Evolutionary conservation across 2,797 vertebrate species (phyloP).

Genomic region (Urocyon cinereoargenteus): DNA sequence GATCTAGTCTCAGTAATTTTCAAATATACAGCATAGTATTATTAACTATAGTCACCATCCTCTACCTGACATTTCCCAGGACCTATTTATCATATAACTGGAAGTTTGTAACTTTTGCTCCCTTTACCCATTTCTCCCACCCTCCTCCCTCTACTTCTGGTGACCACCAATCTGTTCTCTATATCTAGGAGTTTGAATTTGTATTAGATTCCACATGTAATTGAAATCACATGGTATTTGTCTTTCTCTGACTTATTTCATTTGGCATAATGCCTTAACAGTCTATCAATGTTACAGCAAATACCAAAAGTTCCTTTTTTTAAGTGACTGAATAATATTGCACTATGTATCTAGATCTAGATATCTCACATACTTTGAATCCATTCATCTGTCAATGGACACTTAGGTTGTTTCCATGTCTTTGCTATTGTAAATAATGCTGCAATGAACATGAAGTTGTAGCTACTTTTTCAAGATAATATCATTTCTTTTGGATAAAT

Average conservation of each 20-base stretch:
- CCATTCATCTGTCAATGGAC: neutral
- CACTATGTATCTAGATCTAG: neutral
- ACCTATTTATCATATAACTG: neutral
- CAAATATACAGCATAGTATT: neutral
- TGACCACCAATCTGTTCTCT: neutral
- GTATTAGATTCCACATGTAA: neutral
- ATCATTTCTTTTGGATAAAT: neutral
- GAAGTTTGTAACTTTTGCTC: neutral
- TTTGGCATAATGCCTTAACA: neutral
- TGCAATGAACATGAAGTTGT: neutral
- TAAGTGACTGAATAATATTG: neutral
- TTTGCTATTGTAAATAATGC: neutral
- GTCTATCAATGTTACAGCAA: neutral
- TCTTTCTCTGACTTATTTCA: neutral
- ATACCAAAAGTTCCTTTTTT: neutral
- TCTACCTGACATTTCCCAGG: neutral
- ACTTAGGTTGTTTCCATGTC: neutral
- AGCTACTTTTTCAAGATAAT: neutral
- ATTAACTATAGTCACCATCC: neutral
- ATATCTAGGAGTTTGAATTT: neutral
- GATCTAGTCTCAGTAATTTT: neutral
- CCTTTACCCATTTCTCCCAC: neutral
- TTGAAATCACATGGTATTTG: neutral
- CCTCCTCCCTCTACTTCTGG: neutral
- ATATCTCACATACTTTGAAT: neutral